Percentiles rank a stretch among this genome's conserved stretches.
These are phyloP conservation scores for Rana temporaria DNA, from an alignment of 2,113 vertebrate species.

Conservation along the genomic window DNA sequence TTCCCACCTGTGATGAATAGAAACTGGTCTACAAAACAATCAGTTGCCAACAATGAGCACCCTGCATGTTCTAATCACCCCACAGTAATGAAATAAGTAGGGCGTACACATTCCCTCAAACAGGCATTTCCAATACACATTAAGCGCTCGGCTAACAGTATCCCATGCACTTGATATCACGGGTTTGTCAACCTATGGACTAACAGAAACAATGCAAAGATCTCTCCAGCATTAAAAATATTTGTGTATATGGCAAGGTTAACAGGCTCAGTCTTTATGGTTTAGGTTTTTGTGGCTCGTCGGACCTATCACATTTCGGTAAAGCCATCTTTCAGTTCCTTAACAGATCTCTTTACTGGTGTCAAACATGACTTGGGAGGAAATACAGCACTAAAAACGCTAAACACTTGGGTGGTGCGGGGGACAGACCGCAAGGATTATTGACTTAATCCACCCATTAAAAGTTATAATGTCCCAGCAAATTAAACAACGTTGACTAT, in stretches of 20 bases:
- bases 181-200: too few relatives aligned
- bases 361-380: background rate
- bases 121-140: too few relatives aligned
- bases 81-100: too few relatives aligned
- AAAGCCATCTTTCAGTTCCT: background rate
- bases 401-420: background rate
- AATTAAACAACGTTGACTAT: background rate
- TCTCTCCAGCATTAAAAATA: background rate
- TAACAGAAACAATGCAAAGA: background rate
- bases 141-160: too few relatives aligned
- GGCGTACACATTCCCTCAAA: too few relatives aligned
- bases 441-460: background rate
- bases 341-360: conserved; percentile 6
- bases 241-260: background rate
- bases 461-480: background rate
- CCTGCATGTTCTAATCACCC: too few relatives aligned
- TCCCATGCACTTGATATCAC: too few relatives aligned
- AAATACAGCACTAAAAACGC: background rate
- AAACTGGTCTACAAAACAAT: too few relatives aligned
- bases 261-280: too few relatives aligned
- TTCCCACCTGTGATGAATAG: too few relatives aligned
- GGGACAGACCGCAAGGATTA: background rate
- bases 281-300: background rate
- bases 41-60: too few relatives aligned
- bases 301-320: background rate